Evolutionary conservation across 2,888 invertebrate species (phyloP), one percentile per base, ranked within the genome.

Genomic region (Pollenia griseotomentosa): DNA sequence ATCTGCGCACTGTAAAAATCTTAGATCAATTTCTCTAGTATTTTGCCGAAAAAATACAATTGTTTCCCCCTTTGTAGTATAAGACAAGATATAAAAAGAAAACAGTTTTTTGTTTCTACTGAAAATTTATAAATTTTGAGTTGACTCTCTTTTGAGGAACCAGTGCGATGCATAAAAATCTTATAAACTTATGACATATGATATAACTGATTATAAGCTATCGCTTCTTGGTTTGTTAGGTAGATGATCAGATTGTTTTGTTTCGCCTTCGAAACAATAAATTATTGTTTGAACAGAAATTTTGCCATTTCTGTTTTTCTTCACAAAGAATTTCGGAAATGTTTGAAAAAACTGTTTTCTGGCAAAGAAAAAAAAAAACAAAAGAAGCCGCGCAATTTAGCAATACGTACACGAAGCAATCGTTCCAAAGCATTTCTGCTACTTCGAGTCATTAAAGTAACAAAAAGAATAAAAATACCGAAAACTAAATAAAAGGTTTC

Each of bases 301-400:
- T 80, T 77, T 19, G 55, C 40, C 33, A 74, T 85, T 70, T 57
- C n/a, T 71, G 33, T 57, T 61, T 57, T 79, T 75, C 46, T 33
- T 55, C 53, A 55, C 8, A 86, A 83, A 74, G 14, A 81, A 83
- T 81, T 66, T 71, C 42, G 68, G 55, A 59, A 77, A 77, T 75
- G 44, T 65, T 79, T 73, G 51, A 8, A 46, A 65, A 65, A 33
- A 23, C 42, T 53, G 51, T 55, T 23, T 57, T 74, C 57, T 61
- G 48, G 44, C 23, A 66, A 55, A 46, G 48, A 61, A 46, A 51
- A 33, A 33, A 59, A 55, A 59, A 59, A 55, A 78, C 55, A 63
- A 82, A 84, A 63, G 57, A 70, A 68, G 78, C 81, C 87, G 81
- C 77, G 51, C 73, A 55, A 23, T 42, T 59, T 8, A 46, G n/a